phyloP scores from a whole-genome alignment of 1,140 invertebrate genomes.

The Drosophila fuyamai region DNA sequence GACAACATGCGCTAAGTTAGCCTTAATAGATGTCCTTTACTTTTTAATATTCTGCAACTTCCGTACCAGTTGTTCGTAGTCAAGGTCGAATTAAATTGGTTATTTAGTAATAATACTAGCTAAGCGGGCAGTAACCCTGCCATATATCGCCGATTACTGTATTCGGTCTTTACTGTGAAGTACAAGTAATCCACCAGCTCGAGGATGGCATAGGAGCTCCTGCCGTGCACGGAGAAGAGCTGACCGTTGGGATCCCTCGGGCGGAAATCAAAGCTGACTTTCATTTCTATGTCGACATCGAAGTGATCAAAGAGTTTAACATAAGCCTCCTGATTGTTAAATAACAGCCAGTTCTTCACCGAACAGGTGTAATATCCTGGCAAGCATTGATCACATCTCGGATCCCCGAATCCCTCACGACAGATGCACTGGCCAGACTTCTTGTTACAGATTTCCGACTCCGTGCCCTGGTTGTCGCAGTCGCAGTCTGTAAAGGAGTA shows the following conservation, averaged over 20 bases:
- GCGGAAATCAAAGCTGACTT: conserved; percentile 94
- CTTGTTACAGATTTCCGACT: conserved; percentile 94
- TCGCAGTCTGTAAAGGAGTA: conserved; percentile 90
- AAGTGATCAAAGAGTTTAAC: conserved; percentile 89
- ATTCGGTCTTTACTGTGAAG: conserved; percentile 94
- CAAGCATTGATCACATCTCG: conserved; percentile 95
- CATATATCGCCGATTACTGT: conserved; percentile 89
- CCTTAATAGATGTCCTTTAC: conserved; percentile 39
- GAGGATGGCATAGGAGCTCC: conserved; percentile 92
- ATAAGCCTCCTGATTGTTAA: conserved; percentile 85
- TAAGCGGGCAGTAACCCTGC: conserved; percentile 90
- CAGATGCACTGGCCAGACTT: conserved; percentile 94
- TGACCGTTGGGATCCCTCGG: conserved; percentile 93
- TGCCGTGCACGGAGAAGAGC: conserved; percentile 92
- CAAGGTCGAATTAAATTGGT: conserved; percentile 15
- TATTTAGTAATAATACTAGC: conserved; percentile 83
- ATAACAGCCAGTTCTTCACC: conserved; percentile 95
- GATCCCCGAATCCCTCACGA: conserved; percentile 95
- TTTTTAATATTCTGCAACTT: neutral
- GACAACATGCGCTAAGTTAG: conserved; percentile 6
- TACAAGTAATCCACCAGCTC: conserved; percentile 95
- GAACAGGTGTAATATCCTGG: conserved; percentile 88
- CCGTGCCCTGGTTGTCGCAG: conserved; percentile 95
- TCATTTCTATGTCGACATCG: conserved; percentile 91
- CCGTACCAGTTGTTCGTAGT: neutral